Conservation (phyloP, 2,797 vertebrate species). For the Lagorchestes hirsutus region DNA sequence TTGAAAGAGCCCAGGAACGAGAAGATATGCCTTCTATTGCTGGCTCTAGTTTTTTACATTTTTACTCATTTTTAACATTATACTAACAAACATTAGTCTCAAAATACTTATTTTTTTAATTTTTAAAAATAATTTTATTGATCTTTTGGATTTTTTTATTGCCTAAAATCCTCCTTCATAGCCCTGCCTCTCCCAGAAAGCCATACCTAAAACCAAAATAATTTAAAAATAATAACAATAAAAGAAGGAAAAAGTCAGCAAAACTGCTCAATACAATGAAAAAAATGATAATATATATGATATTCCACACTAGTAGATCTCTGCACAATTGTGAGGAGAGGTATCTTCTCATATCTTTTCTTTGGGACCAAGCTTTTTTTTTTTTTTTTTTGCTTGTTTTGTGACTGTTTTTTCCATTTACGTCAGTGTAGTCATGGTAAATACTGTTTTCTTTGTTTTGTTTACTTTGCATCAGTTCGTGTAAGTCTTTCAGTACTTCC, state of each 20-base stretch:
- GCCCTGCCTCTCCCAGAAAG: neutral
- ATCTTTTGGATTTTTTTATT: neutral
- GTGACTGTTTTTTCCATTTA: neutral
- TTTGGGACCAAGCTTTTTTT: neutral
- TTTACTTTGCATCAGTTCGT: neutral
- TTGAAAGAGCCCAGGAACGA: neutral
- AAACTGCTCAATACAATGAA: neutral
- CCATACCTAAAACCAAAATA: neutral
- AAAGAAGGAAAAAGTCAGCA: neutral
- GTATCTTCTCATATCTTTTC: neutral
- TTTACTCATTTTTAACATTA: neutral
- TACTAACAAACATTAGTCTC: neutral
- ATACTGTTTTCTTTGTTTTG: neutral
- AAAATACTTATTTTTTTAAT: neutral
- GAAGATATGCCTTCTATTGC: neutral
- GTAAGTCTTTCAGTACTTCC: neutral
- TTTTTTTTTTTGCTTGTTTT: neutral
- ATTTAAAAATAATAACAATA: neutral
- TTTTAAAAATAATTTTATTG: neutral
- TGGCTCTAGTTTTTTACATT: neutral
- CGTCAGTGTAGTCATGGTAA: neutral
- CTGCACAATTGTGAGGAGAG: neutral
- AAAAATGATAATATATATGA: neutral
- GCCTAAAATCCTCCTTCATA: neutral
- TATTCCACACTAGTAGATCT: neutral